Evolutionary conservation across 2,888 invertebrate genomes (phyloP), one percentile per base, ranked within the genome.

Genomic region (Heliconius cydno): DNA sequence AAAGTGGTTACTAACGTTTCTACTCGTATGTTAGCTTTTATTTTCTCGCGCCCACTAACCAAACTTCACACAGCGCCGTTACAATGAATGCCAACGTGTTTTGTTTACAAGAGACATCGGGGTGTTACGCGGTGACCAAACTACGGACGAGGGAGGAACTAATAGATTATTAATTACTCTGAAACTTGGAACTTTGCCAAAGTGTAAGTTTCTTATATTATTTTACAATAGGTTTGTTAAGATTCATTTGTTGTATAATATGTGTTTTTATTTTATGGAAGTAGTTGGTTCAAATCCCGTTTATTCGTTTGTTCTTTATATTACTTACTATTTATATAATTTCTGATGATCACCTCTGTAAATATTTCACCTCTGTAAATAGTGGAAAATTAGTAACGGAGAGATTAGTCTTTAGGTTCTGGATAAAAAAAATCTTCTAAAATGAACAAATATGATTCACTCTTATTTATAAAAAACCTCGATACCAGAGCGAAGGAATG

Each of bases 11-110:
- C 10, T 46, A 28, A 46, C 19, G 22, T 5, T 38, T 34, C 30
- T 13, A 38, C 71, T 30, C 52, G 12, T 19, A 72, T 52, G 30
- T 73, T 73, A 57, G 12, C 34, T 34, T 34, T 57, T 57, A 34
- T 73, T 78, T 66, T 76, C 75, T 79, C 79, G 70, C 76, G 71
- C 79, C 76, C 38, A 71, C 79, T 65, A 79, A 28, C 38, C 60
- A 68, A 75, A 73, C 71, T 65, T 79, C 76, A 65, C 79, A 79
- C 76, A 63, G 34, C 76, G 52, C 52, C 41, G 41, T 63, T 52
- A 79, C 63, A 66, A 72, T 66, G 65, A 71, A 65, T 74, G 71
- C 63, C 70, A 71, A 60, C 74, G 68, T 76, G 63, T 63, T 68
- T 60, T 71, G 68, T 71, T 76, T 79, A 76, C 71, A 71, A 73